phyloP scores from a whole-genome alignment of 1,140 invertebrate species.

The Latrodectus geometricus region DNA sequence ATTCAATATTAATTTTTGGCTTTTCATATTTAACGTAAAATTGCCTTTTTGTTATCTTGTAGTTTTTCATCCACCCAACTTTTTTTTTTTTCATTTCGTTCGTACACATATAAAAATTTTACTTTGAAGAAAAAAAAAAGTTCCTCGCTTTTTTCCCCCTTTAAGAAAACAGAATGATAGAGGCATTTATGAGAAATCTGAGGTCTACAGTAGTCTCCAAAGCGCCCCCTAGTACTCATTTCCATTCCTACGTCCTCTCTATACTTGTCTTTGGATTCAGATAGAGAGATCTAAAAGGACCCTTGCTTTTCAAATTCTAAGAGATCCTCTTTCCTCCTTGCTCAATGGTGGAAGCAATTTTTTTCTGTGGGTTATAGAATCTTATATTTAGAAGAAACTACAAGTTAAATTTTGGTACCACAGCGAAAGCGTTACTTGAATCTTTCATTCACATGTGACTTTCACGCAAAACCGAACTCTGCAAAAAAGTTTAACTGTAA shows the following conservation, averaged over 20 bases:
- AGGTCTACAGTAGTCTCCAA: constrained; percentile 56
- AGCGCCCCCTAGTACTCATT: constrained; percentile 60
- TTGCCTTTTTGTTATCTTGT: background rate
- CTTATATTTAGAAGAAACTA: constrained; percentile 56
- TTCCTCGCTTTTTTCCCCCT: background rate
- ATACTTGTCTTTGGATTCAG: constrained; percentile 7
- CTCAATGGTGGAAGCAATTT: background rate
- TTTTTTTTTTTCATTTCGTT: background rate
- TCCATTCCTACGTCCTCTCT: constrained; percentile 39
- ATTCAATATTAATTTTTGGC: no score
- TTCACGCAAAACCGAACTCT: constrained; percentile 15
- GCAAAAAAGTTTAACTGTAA: constrained; percentile 3
- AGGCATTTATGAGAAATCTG: constrained; percentile 62
- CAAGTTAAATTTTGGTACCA: constrained; percentile 50
- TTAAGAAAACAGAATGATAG: constrained; percentile 11
- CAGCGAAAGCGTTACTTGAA: constrained; percentile 10
- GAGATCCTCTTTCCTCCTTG: background rate
- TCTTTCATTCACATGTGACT: background rate
- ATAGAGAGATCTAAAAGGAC: background rate
- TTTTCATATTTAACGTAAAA: background rate
- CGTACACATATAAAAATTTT: background rate
- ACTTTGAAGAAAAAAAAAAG: background rate
- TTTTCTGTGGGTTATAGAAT: background rate
- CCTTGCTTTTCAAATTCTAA: constrained; percentile 1
- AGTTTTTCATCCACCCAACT: background rate